Conservation (phyloP, 1,140 invertebrate species). For the Metaphire vulgaris region DNA sequence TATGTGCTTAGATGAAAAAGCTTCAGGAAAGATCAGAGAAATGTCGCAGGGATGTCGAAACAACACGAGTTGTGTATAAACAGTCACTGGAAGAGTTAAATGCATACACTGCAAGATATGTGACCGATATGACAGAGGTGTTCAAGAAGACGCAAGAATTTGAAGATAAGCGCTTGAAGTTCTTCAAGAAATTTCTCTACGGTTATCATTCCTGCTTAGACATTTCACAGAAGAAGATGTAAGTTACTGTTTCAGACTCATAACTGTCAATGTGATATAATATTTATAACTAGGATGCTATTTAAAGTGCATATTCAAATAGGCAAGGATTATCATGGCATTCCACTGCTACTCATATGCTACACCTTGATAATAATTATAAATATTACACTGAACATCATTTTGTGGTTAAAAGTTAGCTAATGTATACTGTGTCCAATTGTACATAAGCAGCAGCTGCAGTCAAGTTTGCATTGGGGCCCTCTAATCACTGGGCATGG, state of each 20-base stretch:
- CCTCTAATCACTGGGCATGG: too few species aligned
- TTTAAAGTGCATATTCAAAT: too few species aligned
- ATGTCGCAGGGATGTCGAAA: constrained; percentile 83
- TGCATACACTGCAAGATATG: constrained; percentile 91
- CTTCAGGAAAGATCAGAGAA: constrained; percentile 89
- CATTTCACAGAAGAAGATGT: constrained; percentile 54
- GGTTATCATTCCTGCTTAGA: constrained; percentile 86
- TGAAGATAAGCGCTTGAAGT: constrained; percentile 82
- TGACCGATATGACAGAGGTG: constrained; percentile 62
- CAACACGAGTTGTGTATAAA: constrained; percentile 86
- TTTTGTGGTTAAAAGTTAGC: too few species aligned
- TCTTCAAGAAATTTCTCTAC: constrained; percentile 91
- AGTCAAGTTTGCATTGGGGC: too few species aligned
- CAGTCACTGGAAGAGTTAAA: constrained; percentile 84
- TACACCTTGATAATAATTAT: too few species aligned
- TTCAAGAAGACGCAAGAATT: constrained; percentile 94
- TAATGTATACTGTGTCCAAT: too few species aligned
- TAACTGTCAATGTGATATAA: too few species aligned
- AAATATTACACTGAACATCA: too few species aligned
- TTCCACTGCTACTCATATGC: too few species aligned
- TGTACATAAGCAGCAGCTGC: too few species aligned
- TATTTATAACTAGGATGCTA: too few species aligned
- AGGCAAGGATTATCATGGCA: too few species aligned
- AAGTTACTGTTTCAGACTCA: background rate
- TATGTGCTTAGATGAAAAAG: constrained; percentile 58